Conservation (phyloP, 2,113 vertebrate species). For the Nanorana parkeri region DNA sequence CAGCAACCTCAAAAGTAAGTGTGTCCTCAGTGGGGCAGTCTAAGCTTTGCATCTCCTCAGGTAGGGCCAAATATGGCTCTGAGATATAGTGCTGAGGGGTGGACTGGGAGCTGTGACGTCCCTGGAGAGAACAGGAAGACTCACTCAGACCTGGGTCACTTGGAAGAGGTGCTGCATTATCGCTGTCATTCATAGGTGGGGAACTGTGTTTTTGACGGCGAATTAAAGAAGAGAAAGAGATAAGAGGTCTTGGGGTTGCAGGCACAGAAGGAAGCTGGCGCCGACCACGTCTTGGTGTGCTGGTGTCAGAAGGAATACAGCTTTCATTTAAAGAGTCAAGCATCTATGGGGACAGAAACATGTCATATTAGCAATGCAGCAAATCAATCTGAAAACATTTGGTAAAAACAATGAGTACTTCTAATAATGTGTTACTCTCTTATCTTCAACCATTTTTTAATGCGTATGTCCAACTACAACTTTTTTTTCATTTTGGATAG, state of each 20-base stretch:
- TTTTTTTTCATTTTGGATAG: too few relatives aligned
- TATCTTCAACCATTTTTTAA: too few relatives aligned
- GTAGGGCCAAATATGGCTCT: conserved; percentile 91
- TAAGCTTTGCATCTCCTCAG: conserved; percentile 81
- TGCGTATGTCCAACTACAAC: too few relatives aligned
- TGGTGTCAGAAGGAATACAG: conserved; percentile 86
- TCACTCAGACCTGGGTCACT: conserved; percentile 67
- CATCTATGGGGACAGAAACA: conserved; percentile 69
- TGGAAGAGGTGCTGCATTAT: conserved; percentile 70
- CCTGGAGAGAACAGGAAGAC: conserved; percentile 69
- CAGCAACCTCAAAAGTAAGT: conserved; percentile 93
- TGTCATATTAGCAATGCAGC: neutral
- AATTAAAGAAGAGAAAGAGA: conserved; percentile 91
- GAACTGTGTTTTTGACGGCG: conserved; percentile 75
- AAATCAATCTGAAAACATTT: neutral
- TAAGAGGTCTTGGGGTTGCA: conserved; percentile 88
- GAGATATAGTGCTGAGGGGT: conserved; percentile 95
- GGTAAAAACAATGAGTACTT: neutral
- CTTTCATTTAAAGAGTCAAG: conserved; percentile 81
- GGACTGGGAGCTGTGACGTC: conserved; percentile 74
- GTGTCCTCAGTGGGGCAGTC: conserved; percentile 87
- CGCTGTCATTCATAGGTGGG: conserved; percentile 68
- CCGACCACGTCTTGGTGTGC: conserved; percentile 85
- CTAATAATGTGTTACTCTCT: too few relatives aligned
- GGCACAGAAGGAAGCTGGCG: conserved; percentile 95